Evolutionary conservation across 1,140 invertebrate species (phyloP).

Genomic region (Camponotus vicinus): DNA sequence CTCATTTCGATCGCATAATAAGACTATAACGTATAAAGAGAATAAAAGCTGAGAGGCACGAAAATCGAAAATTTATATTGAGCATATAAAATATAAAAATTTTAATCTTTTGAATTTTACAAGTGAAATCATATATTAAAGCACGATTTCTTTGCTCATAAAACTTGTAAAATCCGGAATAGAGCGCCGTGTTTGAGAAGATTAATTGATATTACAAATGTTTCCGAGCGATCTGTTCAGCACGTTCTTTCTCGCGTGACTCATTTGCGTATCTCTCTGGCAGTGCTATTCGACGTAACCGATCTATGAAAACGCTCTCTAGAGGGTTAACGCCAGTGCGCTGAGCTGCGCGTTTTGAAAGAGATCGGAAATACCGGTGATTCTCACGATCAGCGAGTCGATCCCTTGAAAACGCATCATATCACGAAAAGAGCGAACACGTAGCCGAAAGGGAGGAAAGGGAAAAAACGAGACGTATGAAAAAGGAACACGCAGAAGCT

Average conservation of each 20-base stretch:
- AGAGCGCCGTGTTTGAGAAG: conserved; percentile 27
- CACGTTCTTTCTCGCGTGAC: conserved; percentile 8
- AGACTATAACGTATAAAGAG: not conserved
- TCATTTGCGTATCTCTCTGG: conserved; percentile 49
- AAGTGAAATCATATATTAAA: conserved; percentile 4
- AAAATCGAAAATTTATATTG: not conserved
- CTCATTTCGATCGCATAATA: not conserved
- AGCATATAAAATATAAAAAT: not conserved
- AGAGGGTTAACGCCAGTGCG: not conserved
- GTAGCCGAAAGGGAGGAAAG: not conserved
- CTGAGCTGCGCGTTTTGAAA: conserved; percentile 11
- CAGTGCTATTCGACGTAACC: conserved; percentile 42
- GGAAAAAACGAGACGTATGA: conserved; percentile 57
- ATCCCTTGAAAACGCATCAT: conserved; percentile 54
- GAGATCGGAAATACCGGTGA: conserved; percentile 44
- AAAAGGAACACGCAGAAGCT: conserved; percentile 59
- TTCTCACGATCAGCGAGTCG: conserved; percentile 65
- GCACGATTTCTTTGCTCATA: conserved; percentile 2
- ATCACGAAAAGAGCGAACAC: conserved; percentile 34
- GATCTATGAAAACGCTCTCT: conserved; percentile 43
- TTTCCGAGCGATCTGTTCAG: conserved; percentile 50
- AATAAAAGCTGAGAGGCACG: conserved; percentile 10
- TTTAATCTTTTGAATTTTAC: not conserved
- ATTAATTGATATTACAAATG: conserved; percentile 53
- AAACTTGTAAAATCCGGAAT: not conserved